Evolutionary conservation across 2,113 vertebrate genomes (phyloP).

Genomic region (Psittacus erithacus): DNA sequence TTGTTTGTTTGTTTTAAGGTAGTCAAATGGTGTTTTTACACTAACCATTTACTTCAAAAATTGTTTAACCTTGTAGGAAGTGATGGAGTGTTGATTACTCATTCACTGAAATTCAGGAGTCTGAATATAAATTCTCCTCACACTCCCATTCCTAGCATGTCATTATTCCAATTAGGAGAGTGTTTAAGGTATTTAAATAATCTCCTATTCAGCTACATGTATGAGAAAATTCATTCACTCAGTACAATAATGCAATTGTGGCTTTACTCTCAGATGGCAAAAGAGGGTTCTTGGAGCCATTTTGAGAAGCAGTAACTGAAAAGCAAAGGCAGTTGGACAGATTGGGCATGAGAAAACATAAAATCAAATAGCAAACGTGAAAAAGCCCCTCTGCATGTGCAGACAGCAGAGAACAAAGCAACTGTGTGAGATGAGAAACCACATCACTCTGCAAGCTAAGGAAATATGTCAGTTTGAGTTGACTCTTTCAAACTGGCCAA

Average conservation of each 20-base stretch:
- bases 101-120: constrained; percentile 6
- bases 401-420: not conserved
- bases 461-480: not conserved
- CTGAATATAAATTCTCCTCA: not conserved
- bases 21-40: not conserved
- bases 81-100: constrained; percentile 3
- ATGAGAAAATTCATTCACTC: constrained; percentile 39
- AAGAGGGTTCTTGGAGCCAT: not conserved
- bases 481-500: not conserved
- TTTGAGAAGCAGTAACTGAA: not conserved
- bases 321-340: constrained; percentile 1
- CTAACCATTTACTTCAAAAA: not conserved
- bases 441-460: not conserved
- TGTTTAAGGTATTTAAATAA: constrained; percentile 33
- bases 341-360: not conserved
- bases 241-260: constrained; percentile 52
- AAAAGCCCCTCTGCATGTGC: not conserved
- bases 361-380: not conserved
- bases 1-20: constrained; percentile 6
- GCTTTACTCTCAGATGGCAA: constrained; percentile 26
- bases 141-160: not conserved
- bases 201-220: constrained; percentile 32
- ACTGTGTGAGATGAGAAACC: not conserved
- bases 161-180: constrained; percentile 11
- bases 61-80: constrained; percentile 15